phyloP scores from a whole-genome alignment of 2,888 invertebrate species.

The Pristionchus entomophagus region DNA sequence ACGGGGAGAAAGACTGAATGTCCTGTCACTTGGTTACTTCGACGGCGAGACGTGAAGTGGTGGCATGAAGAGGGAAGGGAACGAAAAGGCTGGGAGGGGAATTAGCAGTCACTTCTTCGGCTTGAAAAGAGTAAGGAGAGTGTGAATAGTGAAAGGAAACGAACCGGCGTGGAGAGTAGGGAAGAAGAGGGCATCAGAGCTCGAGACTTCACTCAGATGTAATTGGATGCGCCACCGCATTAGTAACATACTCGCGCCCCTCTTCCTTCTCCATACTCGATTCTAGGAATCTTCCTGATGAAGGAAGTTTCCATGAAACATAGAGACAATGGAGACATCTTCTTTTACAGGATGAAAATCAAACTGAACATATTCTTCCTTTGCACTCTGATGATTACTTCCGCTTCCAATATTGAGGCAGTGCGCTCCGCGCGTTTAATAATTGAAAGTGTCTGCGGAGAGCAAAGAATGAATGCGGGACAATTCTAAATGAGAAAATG shows the following conservation, averaged over 20 bases:
- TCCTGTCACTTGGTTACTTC: not conserved
- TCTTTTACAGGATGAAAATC: too few relatives aligned
- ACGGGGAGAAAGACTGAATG: too few relatives aligned
- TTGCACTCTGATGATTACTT: too few relatives aligned
- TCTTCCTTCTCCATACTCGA: not conserved
- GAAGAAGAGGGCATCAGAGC: constrained; percentile 19
- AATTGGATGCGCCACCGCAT: constrained; percentile 32
- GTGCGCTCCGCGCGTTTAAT: too few relatives aligned
- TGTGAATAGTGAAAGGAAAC: constrained; percentile 34
- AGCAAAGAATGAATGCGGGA: too few relatives aligned
- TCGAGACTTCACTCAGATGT: constrained; percentile 16
- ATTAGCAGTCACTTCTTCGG: constrained; percentile 28
- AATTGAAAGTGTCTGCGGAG: too few relatives aligned
- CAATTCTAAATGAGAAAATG: too few relatives aligned
- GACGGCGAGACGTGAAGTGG: not conserved
- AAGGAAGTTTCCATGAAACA: too few relatives aligned
- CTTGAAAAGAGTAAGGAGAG: not conserved
- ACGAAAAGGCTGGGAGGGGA: constrained; percentile 9
- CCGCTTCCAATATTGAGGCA: too few relatives aligned
- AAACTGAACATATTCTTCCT: too few relatives aligned
- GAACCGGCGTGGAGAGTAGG: constrained; percentile 8
- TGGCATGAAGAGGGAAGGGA: not conserved
- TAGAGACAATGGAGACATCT: too few relatives aligned
- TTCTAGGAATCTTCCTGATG: constrained; percentile 31
- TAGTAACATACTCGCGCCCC: constrained; percentile 9